Evolutionary conservation across 2,113 vertebrate genomes (phyloP), one percentile per base, ranked within the genome.

Genomic region (Salvelinus sp.): DNA sequence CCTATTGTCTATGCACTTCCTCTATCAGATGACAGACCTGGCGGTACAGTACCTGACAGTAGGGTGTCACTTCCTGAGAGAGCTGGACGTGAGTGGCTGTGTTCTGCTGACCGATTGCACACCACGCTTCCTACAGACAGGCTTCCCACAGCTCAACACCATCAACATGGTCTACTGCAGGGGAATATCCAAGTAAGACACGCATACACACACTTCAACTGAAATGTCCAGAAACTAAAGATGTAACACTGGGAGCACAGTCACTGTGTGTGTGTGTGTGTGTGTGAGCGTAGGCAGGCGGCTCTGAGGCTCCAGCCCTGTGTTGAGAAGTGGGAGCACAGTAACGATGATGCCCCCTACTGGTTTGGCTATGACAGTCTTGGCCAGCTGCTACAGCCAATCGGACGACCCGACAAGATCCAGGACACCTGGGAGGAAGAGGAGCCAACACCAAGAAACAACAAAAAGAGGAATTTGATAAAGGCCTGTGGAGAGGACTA

Each of bases 41-140:
- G 89, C 84, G 0, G 75, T 95, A 67, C 91, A 95, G 70, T 87
- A 90, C n/a, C 80, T 97, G 83, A 88, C 93, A 0, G 88, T 87
- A 57, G 91, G 87, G 71, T 92, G 93, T 79, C 84, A 47, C 83
- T 94, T 89, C 73, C 89, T 97, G 74, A 88, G 80, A 54, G 90
- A 94, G 78, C 88, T 95, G 82, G 94, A 95, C 48, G 79, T 95
- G 76, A 96, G 92, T 1, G 92, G 93, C 63, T 96, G 94, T 47
- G 6, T 92, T 76, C 85, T 80, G 12, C 86, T 92, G 70, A 92
- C 90, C 0, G 90, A 92, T 73, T 73, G 75, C 79, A 74, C 83
- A 22, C 68, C 92, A 28, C 76, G 75, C 28, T 76, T 80, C 66
- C 88, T 96, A 23, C 80, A 83, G 74, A 92, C 87, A 76, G 88